Evolutionary conservation across 2,888 invertebrate genomes (phyloP), one percentile per base, ranked within the genome.

Genomic region (Altica lythri): DNA sequence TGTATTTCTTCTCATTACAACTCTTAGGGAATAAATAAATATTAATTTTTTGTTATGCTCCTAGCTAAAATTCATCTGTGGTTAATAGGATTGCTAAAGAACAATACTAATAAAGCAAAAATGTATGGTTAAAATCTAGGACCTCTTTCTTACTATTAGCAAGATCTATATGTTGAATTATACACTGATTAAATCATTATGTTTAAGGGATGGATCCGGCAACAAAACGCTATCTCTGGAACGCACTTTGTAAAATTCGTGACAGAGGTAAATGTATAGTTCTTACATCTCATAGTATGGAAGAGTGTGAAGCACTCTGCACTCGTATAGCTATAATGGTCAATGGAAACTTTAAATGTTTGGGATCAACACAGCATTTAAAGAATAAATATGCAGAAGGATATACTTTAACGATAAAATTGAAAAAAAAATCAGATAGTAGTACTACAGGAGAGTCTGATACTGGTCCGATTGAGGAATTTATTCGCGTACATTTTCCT

Each of bases 201-300:
- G 52, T 65, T 51, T 50, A 77, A 77, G 90, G 90, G 27, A 89
- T 90, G 79, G 91, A 92, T 70, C 88, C 90, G 1, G 87, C 86
- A 1, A 89, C 92, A 2, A 84, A 90, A 66, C 80, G 92, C 49
- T 84, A 88, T 56, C 80, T 94, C 8, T 93, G 93, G 93, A 81
- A 88, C 65, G 86, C 86, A 9, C 80, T 92, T 19, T 80, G 83
- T 58, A 81, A 83, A 52, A 82, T 88, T 30, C 79, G 89, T 38
- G 85, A 86, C 52, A 78, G 83, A 2, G 91, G 92, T 0, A 83
- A 83, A 70, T 86, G 89, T 53, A 83, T 93, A 47, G 81, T 93
- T 54, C 79, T 93, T 53, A 93, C 93, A 12, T 91, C 92, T 35
- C 90, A 90, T 78, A 89, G 88, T 72, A 90, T 92, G 89, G 90